Percentiles rank a stretch among this genome's conserved stretches.
These are phyloP conservation scores for Melospiza melodia DNA, from an alignment of 2,113 vertebrate genomes.

Conservation along the genomic window DNA sequence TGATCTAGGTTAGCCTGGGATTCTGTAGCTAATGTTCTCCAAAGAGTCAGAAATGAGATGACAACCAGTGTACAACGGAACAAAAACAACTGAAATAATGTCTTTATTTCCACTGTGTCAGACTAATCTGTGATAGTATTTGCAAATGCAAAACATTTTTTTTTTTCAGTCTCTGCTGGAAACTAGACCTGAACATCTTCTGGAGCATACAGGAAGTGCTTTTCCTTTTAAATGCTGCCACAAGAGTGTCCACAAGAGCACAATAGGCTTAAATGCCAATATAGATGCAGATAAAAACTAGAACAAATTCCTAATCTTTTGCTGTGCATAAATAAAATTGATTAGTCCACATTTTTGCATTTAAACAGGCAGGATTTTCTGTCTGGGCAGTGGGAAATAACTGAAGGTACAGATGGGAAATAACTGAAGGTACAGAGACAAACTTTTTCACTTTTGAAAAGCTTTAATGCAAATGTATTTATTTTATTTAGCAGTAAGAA, in stretches of 20 bases:
- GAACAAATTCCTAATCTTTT: background rate
- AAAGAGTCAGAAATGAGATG: background rate
- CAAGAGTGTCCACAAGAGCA: background rate
- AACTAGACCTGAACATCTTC: background rate
- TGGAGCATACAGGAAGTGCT: background rate
- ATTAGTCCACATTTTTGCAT: background rate
- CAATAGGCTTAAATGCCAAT: background rate
- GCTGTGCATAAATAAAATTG: background rate
- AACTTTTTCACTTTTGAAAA: background rate
- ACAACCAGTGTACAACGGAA: background rate
- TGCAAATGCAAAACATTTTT: background rate
- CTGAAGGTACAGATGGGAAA: background rate
- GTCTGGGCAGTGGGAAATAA: accelerated
- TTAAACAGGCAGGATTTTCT: background rate
- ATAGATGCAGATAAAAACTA: background rate
- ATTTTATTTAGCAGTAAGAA: background rate
- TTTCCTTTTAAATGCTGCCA: background rate
- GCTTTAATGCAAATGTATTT: background rate
- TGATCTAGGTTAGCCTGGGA: background rate
- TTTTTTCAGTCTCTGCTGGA: background rate
- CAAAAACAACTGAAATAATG: background rate
- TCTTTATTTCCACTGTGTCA: background rate
- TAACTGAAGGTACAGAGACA: background rate
- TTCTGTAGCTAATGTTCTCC: background rate
- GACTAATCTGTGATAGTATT: background rate